Evolutionary conservation across 2,113 vertebrate species (phyloP), one percentile per base, ranked within the genome.

Genomic region (Toxotes chatareus): DNA sequence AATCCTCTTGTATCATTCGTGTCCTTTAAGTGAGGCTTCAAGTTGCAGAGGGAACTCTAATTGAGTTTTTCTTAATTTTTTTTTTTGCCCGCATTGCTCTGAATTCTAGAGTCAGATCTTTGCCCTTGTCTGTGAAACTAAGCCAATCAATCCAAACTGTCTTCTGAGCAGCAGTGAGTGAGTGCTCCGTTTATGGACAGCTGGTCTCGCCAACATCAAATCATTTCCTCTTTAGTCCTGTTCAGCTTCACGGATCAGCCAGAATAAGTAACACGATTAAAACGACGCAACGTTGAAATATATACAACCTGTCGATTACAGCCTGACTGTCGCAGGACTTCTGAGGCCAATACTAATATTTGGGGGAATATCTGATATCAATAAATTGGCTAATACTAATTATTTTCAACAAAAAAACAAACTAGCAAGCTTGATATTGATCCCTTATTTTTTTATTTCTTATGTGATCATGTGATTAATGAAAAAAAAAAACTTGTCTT

Each of bases 1-100:
- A 76, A 56, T 42, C 70, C 13, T 46, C 31, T 34, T 11, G 44
- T 40, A 21, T 73, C 51, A 23, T 82, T 78, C 36, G 12, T 31
- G 44, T 69, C 71, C 6, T 61, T 61, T 14, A 61, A 64, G 23
- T 12, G 1, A 19, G 3, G 19, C 47, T 64, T 44, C n/a, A 4
- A 61, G 10, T 31, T 27, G 1, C 57, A 44, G 51, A 76, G 40
- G 57, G 17, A 53, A 47, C 44, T 57, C 47, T 49, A 27, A 74
- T 59, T 80, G 38, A 46, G 49, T 4, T 23, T 34, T 69, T 1
- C 1, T 62, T 51, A 3, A 23, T 42, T 69, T 1, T 2, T 57
- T 53, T 38, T 44, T 13, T 12, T 11, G 42, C 42, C 10, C 16
- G 6, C 17, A 49, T 49, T 5, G 27, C 27, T 27, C 27, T 27